Evolutionary conservation across 2,113 vertebrate genomes (phyloP).

Genomic region (Coregonus clupeaformis): DNA sequence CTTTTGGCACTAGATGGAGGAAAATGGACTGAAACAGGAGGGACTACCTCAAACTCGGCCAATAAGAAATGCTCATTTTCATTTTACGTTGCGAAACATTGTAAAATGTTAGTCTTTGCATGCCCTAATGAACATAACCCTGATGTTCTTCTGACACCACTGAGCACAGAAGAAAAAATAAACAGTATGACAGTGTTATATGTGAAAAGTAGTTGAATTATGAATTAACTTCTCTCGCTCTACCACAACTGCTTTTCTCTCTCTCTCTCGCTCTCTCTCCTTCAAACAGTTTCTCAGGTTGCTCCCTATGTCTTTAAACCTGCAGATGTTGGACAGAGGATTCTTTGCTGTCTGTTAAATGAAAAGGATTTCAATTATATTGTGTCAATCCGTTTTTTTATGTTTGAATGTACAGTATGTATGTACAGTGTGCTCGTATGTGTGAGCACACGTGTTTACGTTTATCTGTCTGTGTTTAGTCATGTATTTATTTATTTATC

Average conservation of each 20-base stretch:
- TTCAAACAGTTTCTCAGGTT: slow-evolving; percentile 45
- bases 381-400: slow-evolving; percentile 1
- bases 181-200: too few relatives aligned
- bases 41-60: too few relatives aligned
- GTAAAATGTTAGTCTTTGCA: too few relatives aligned
- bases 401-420: slow-evolving; percentile 4
- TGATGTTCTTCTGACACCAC: too few relatives aligned
- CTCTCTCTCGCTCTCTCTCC: slow-evolving; percentile 4
- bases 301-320: slow-evolving; percentile 52
- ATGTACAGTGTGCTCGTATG: not conserved
- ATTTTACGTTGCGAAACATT: too few relatives aligned
- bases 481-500: slow-evolving; percentile 23
- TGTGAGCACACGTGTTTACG: not conserved
- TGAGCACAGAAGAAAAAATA: too few relatives aligned
- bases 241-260: not conserved
- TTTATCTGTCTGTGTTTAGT: not conserved
- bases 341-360: slow-evolving; percentile 6
- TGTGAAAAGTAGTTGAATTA: too few relatives aligned
- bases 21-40: too few relatives aligned
- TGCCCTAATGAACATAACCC: too few relatives aligned
- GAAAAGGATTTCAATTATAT: not conserved
- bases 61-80: too few relatives aligned
- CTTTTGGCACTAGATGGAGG: too few relatives aligned
- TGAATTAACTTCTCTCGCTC: not conserved
- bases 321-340: slow-evolving; percentile 10